Evolutionary conservation across 2,113 vertebrate genomes (phyloP).

Genomic region (Phainopepla nitens): DNA sequence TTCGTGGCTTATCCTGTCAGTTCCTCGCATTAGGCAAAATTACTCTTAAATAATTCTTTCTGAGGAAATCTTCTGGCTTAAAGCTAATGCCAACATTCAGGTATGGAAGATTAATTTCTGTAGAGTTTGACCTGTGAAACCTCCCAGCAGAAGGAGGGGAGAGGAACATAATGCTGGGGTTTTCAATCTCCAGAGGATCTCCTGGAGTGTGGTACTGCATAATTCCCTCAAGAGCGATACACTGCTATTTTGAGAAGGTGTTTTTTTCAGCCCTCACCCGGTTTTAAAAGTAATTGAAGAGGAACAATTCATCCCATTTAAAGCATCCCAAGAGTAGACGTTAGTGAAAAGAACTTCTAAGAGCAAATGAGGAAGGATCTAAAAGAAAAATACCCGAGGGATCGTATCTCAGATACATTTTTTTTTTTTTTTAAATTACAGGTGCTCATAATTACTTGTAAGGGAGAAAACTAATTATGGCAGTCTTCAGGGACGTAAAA

Average conservation of each 20-base stretch:
- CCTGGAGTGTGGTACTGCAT: not conserved
- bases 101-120: constrained; percentile 10
- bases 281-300: constrained; percentile 39
- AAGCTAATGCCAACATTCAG: constrained; percentile 30
- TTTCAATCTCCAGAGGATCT: not conserved
- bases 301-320: not conserved
- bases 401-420: constrained; percentile 25
- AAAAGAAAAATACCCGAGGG: constrained; percentile 31
- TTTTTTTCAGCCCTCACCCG: not conserved
- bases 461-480: constrained; percentile 45
- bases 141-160: not conserved
- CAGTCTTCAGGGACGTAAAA: constrained; percentile 30
- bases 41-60: constrained; percentile 41
- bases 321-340: constrained; percentile 37
- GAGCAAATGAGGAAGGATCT: constrained; percentile 46
- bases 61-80: not conserved
- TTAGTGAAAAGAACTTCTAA: constrained; percentile 17
- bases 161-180: not conserved
- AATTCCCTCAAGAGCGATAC: not conserved
- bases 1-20: constrained; percentile 1
- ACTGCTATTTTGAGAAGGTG: not conserved
- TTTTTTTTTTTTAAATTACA: constrained; percentile 54
- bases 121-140: not conserved
- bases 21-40: constrained; percentile 24
- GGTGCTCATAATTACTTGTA: constrained; percentile 59